Evolutionary conservation across 2,888 invertebrate species (phyloP), one percentile per base, ranked within the genome.

Genomic region (Coenonympha arcania): DNA sequence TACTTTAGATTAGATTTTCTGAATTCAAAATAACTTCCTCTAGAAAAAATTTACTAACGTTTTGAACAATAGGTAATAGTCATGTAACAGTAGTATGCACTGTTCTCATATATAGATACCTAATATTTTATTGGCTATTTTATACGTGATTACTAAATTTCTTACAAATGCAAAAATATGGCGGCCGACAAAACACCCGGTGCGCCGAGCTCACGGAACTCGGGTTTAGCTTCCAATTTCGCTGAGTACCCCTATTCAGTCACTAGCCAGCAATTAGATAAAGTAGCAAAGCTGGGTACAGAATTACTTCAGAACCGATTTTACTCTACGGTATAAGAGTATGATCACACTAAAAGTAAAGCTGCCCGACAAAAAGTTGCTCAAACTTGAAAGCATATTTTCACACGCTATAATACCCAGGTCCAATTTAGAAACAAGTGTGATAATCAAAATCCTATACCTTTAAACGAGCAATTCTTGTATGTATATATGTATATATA

Each of bases 191-290:
- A 5, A 19, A 30, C 11, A 18, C 15, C 45, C 36, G 43, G 22
- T 39, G 43, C 47, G 43, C 47, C 41, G 18, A 45, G 30, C 13
- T 39, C 15, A 43, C 46, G 42, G 19, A 37, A 19, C 22, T 20
- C 6, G 15, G 16, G 26, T 13, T 18, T 28, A 20, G 46, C 8
- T 8, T 48, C 22, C 48, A 54, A 48, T 54, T 41, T 44, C 36
- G 30, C 44, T 18, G 46, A 55, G 48, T 55, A 48, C 46, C 40
- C 31, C 41, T 19, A 33, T 43, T 48, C 34, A 48, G 15, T 20
- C 26, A 40, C 42, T 24, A 48, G 15, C 28, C 26, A 40, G 47
- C 51, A 52, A 52, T 55, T 55, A 55, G 33, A 52, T 48, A 43
- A 39, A 55, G 50, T 54, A 42, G 43, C 42, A 16, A 40, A 24